Percentiles rank a stretch among this genome's conserved stretches.
Evolutionary conservation across 2,888 invertebrate genomes (phyloP).

Genomic region (Hecatera dysodea): DNA sequence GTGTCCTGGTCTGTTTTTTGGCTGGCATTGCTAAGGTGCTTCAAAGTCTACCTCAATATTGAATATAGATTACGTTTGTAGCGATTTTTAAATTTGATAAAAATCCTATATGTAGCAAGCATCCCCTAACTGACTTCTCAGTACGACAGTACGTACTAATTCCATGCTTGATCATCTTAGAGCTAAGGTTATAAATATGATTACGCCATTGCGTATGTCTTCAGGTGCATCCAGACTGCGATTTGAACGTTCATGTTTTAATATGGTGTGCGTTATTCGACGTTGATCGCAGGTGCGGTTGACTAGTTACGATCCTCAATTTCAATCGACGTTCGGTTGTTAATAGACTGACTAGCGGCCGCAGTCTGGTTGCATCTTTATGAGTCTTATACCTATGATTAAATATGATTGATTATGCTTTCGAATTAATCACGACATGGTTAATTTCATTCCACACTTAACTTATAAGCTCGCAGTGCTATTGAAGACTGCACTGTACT

Average conservation of each 20-base stretch:
- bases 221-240: not conserved
- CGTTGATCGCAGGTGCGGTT: not conserved
- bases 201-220: conserved; percentile 5
- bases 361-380: not conserved
- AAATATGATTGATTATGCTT: not conserved
- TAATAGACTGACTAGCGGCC: not conserved
- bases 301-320: conserved; percentile 10
- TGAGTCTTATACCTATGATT: conserved; percentile 5
- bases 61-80: too few species aligned
- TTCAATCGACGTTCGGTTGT: not conserved
- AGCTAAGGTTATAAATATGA: not conserved
- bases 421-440: conserved; percentile 6
- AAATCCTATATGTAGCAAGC: not conserved
- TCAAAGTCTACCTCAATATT: too few species aligned
- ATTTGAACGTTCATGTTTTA: not conserved
- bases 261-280: not conserved
- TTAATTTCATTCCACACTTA: not conserved
- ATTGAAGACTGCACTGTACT: too few species aligned
- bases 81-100: not conserved
- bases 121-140: not conserved
- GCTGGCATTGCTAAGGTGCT: too few species aligned
- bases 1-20: too few species aligned
- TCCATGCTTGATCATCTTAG: not conserved
- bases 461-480: not conserved
- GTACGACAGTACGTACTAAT: conserved; percentile 18